Conservation (phyloP, 2,888 invertebrate genomes). For the Phengaris alcon region DNA sequence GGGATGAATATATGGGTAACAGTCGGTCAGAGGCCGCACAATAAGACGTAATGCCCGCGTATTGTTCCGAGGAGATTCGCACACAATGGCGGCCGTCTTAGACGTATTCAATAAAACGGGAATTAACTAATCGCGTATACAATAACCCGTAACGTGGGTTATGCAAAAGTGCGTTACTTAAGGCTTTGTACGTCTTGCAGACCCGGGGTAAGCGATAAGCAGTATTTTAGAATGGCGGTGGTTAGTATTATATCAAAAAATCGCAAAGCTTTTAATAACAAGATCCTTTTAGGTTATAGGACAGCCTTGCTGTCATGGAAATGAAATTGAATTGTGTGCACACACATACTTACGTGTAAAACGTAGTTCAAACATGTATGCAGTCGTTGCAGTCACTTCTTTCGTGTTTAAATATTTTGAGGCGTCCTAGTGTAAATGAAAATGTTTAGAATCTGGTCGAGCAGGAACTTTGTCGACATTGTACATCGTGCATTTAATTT, state of each 20-base stretch:
- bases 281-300: too few species aligned
- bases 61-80: constrained; percentile 54
- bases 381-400: too few species aligned
- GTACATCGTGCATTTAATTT: background rate
- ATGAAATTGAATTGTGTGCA: too few species aligned
- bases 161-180: constrained; percentile 15
- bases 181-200: background rate
- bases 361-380: too few species aligned
- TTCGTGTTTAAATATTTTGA: too few species aligned
- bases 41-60: constrained; percentile 50
- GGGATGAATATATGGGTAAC: constrained; percentile 70
- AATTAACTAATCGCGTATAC: constrained; percentile 38
- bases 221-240: background rate
- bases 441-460: too few species aligned
- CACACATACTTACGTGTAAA: too few species aligned
- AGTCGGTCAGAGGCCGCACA: constrained; percentile 71
- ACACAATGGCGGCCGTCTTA: constrained; percentile 52
- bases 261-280: too few species aligned
- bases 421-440: too few species aligned
- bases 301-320: too few species aligned
- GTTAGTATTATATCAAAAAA: too few species aligned
- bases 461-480: background rate
- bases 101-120: constrained; percentile 44
- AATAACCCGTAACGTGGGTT: constrained; percentile 30
- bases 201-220: background rate